Percentiles rank a stretch among this genome's conserved stretches.
Conservation (phyloP, 2,113 vertebrate genomes). For the Catharus minimus region DNA sequence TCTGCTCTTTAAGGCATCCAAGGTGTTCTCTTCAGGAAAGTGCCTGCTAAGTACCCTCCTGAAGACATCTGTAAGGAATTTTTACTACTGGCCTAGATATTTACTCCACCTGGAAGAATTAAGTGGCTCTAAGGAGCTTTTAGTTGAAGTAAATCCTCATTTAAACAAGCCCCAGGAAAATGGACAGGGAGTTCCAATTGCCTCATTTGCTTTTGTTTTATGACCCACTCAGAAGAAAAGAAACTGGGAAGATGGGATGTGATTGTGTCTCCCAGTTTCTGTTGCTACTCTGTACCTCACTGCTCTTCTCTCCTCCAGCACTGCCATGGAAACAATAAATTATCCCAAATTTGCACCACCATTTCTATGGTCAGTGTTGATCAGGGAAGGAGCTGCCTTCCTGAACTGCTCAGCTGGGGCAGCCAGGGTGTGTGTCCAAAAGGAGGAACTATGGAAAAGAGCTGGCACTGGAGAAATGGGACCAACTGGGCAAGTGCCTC, state of each 20-base stretch:
- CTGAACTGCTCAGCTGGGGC: neutral
- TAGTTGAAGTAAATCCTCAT: conserved; percentile 38
- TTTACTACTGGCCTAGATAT: conserved; percentile 14
- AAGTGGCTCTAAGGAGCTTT: conserved; percentile 26
- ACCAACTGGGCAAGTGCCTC: neutral
- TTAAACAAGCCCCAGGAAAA: conserved; percentile 42
- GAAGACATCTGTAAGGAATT: conserved; percentile 10
- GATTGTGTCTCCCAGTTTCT: neutral
- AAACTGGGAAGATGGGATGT: neutral
- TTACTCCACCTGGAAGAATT: conserved; percentile 40
- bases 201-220: conserved; percentile 18
- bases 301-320: neutral
- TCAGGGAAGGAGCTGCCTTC: neutral
- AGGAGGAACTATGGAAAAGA: neutral
- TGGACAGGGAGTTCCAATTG: neutral
- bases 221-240: neutral
- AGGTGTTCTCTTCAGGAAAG: neutral
- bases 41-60: neutral
- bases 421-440: neutral
- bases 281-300: neutral
- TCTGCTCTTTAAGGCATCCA: neutral
- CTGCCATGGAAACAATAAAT: neutral
- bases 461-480: neutral
- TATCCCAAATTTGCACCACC: neutral
- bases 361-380: neutral